Evolutionary conservation across 2,797 vertebrate species (phyloP), one percentile per base, ranked within the genome.

Genomic region (Microctenopoma lineatum): DNA sequence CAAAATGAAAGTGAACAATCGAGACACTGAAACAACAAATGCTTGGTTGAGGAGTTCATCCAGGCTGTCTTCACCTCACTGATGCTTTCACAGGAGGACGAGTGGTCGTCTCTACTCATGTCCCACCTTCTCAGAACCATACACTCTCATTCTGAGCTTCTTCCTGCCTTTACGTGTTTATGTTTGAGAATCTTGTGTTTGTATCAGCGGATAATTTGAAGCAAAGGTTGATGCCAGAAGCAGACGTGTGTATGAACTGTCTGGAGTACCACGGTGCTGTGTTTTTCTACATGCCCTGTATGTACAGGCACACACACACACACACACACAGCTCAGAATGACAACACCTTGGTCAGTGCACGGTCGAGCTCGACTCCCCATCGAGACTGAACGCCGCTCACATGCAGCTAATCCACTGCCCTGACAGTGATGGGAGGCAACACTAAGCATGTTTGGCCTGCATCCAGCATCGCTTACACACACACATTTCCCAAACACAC

Each of bases 361-460:
- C 25, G 64, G 74, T 66, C 6, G 51, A 84, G 65, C 67, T 63
- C 4, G 12, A 54, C 39, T 66, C 59, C 12, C 59, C 57, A 56
- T 61, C 5, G 4, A 61, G 69, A 77, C 79, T 65, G 39, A 75
- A 75, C 65, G 66, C 38, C 0, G 6, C 77, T 83, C 75, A 54
- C 68, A 77, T 65, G 16, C 72, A 25, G 63, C 70, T 84, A 80
- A 88, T 87, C 84, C 85, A 86, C 79, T 84, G 66, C 60, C 65
- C 73, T 84, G 84, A 85, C 82, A 80, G 73, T 81, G 73, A 80
- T 66, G 80, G 75, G 67, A 81, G 77, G 79, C 70, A 81, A 73
- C 79, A 42, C 68, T 75, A 76, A 85, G 85, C 77, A 70, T 84
- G 82, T 78, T 51, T 90, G 85, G 85, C 81, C 25, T 13, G 13